These are phyloP conservation scores for Autographa gamma DNA, from an alignment of 2,888 invertebrate species.

Conservation along the genomic window DNA sequence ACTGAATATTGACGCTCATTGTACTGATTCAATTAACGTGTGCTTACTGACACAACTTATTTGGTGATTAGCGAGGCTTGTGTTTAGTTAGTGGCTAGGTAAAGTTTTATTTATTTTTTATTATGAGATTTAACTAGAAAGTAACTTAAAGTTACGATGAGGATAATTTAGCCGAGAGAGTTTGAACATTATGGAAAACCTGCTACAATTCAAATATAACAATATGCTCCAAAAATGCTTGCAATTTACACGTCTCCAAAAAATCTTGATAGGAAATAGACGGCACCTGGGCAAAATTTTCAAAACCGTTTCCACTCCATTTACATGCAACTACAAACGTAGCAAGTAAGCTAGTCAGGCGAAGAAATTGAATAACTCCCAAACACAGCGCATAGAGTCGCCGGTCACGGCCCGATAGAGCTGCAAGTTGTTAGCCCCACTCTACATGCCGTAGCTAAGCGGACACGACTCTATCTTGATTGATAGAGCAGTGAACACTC, in stretches of 20 bases:
- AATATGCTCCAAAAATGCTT: too few relatives aligned
- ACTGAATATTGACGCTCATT: neutral
- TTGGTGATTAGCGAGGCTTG: neutral
- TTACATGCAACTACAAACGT: neutral
- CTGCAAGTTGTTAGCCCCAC: slow-evolving; percentile 31
- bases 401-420: slow-evolving; percentile 17
- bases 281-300: neutral
- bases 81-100: neutral
- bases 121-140: too few relatives aligned
- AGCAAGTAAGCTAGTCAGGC: slow-evolving; percentile 3
- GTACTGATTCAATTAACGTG: neutral
- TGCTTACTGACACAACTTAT: neutral
- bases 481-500: slow-evolving; percentile 9
- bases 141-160: too few relatives aligned
- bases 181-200: too few relatives aligned
- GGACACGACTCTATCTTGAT: slow-evolving; percentile 17
- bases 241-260: too few relatives aligned
- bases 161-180: too few relatives aligned
- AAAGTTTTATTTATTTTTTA: too few relatives aligned
- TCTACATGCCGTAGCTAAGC: slow-evolving; percentile 30
- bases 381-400: slow-evolving; percentile 14
- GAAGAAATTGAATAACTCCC: neutral
- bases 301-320: neutral
- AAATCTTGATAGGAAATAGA: neutral
- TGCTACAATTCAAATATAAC: too few relatives aligned